Evolutionary conservation across 2,797 vertebrate genomes (phyloP).

Genomic region (Xenentodon cancila): DNA sequence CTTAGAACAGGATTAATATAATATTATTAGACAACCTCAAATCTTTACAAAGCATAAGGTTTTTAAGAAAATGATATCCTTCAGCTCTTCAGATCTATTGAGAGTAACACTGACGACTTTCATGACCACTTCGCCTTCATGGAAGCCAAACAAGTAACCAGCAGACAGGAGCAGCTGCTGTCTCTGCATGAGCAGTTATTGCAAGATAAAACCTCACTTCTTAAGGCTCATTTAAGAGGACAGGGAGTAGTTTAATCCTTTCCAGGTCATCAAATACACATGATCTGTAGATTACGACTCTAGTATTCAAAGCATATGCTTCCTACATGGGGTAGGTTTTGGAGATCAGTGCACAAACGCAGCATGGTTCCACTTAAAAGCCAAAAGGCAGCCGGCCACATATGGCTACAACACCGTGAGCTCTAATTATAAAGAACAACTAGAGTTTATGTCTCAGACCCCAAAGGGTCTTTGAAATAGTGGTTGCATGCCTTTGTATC

Average conservation of each 20-base stretch:
- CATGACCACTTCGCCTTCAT: conserved; percentile 8
- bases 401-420: too few species aligned
- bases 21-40: too few species aligned
- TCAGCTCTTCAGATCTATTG: too few species aligned
- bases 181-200: conserved; percentile 39
- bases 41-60: too few species aligned
- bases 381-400: neutral
- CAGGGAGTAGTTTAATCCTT: conserved; percentile 37
- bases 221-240: conserved; percentile 46
- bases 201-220: neutral
- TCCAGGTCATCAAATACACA: conserved; percentile 29
- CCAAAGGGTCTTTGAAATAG: too few species aligned
- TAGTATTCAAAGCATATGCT: conserved; percentile 34
- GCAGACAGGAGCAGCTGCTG: conserved; percentile 36
- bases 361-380: neutral
- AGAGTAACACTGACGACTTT: too few species aligned
- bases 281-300: conserved; percentile 25
- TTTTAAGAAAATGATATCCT: too few species aligned
- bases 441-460: too few species aligned
- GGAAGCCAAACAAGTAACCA: neutral
- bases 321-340: conserved; percentile 4
- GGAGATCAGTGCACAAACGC: conserved; percentile 20
- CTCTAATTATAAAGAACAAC: too few species aligned
- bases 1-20: neutral
- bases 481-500: neutral